Base-by-base conservation (phyloP, 1,140 invertebrate genomes). In the Microplitis mediator region DNA sequence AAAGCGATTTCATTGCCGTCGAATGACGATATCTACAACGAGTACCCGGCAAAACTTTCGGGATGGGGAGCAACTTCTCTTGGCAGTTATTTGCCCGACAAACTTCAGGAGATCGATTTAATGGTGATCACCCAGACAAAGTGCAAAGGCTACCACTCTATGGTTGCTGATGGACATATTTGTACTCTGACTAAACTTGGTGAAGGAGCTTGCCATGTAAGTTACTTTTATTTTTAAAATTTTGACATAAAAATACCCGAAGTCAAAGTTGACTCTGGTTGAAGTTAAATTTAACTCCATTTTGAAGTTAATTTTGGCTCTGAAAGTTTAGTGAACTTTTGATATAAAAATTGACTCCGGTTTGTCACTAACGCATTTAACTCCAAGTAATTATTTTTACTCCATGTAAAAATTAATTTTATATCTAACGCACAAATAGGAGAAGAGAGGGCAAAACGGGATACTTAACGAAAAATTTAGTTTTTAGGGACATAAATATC, bases 171-270 rank as follows among this genome's bases (percentile, higher is more conserved):
- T 23, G 81, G 79, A 4, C 89, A 91, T 74, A 89, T 91, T 32
- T 92, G 91, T 75, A 91, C 91, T 0, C 84, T 90, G 32, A 91
- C 90, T 2, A 89, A 88, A 74, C 75, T 76, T 34, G 89, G 89
- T n/a, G 84, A 90, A 83, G 89, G 89, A 50, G 88, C 88, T 23
- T 90, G 89, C 69, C 86, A 89, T 79, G 89, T 90, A 79, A 88
- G 88, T 85, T 23, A 23, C 23, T 23, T 23, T 23, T 23, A 23
- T 23, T 23, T 23, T 23, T 23, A 1, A 23, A 23, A 23, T 23
- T 0, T 23, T 23, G 23, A 23, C 23, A 1, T 23, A 1, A 23
- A 23, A 23, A 23, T 23, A 23, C 23, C 23, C 2, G 23, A 2
- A 23, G 2, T 23, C 23, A 23, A 23, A 23, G 23, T 23, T 23